These are phyloP conservation scores for Spongia lamella DNA, from an alignment of 37 sponge, comb jelly and placozoan genomes.

Conservation along the genomic window DNA sequence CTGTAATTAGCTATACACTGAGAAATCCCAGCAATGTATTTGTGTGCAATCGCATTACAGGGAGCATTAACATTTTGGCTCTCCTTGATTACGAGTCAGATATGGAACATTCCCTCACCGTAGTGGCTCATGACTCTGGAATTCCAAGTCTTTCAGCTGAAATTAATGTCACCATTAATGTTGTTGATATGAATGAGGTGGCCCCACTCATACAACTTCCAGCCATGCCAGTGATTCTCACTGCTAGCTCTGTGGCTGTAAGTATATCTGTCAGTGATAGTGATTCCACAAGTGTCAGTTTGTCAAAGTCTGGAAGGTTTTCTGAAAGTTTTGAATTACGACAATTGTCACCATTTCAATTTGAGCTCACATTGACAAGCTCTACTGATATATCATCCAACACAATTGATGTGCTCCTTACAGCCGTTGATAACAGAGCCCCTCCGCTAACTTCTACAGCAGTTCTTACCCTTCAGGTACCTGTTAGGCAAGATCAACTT, in stretches of 20 bases:
- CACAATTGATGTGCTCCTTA: conserved; percentile 5
- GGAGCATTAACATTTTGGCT: conserved; percentile 4
- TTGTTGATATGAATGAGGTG: conserved; percentile 37
- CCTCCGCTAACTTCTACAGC: conserved; percentile 18
- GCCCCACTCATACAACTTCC: conserved; percentile 48
- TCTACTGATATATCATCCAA: no score
- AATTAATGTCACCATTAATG: conserved; percentile 39
- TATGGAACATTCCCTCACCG: not conserved
- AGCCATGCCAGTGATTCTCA: conserved; percentile 30
- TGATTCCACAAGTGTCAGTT: conserved; percentile 17
- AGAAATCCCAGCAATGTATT: not conserved
- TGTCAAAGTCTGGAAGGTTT: not conserved
- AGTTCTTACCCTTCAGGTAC: conserved; percentile 19
- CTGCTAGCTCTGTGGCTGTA: conserved; percentile 22
- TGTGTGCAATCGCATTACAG: conserved; percentile 29
- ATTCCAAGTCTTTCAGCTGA: conserved; percentile 6
- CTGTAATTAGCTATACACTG: conserved; percentile 12
- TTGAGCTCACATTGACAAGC: no score
- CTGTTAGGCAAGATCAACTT: conserved; percentile 41
- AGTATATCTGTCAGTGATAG: conserved; percentile 38
- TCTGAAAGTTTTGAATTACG: conserved; percentile 11
- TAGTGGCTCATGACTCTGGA: conserved; percentile 42
- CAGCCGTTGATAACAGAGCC: conserved; percentile 46
- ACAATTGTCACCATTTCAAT: no score
- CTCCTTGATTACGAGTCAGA: conserved; percentile 16